Evolutionary conservation across 2,797 vertebrate species (phyloP).

Genomic region (Bovichtus diacanthus): DNA sequence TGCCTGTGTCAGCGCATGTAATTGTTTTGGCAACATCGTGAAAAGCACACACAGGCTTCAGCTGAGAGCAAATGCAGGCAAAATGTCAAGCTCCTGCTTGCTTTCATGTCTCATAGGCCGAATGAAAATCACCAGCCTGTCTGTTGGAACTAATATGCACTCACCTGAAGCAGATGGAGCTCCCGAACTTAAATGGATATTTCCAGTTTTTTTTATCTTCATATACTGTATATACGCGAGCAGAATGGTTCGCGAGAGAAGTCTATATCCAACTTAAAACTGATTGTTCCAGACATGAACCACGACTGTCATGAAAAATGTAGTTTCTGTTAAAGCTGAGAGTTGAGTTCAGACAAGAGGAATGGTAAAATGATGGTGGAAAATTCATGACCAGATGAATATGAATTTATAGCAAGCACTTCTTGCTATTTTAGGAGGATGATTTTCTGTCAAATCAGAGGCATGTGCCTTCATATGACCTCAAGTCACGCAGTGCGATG

Average conservation of each 20-base stretch:
- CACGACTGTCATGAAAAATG: background rate
- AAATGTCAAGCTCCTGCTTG: conserved; percentile 25
- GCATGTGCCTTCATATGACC: background rate
- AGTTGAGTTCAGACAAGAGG: background rate
- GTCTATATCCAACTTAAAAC: background rate
- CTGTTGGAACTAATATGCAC: conserved; percentile 28
- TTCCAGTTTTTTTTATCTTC: too few species aligned
- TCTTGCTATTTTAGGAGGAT: conserved; percentile 5
- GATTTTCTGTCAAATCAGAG: background rate
- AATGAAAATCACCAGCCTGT: conserved; percentile 26
- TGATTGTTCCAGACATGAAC: background rate
- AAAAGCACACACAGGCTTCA: conserved; percentile 55
- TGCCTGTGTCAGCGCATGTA: conserved; percentile 61
- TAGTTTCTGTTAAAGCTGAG: background rate
- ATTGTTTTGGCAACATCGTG: conserved; percentile 84
- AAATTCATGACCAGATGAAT: background rate
- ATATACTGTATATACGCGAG: too few species aligned
- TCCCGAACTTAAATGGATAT: too few species aligned
- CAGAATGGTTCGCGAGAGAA: background rate
- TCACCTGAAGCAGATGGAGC: too few species aligned
- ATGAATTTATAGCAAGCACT: background rate
- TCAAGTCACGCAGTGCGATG: too few species aligned
- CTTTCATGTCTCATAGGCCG: conserved; percentile 32
- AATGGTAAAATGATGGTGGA: background rate
- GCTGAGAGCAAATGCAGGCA: conserved; percentile 26